phyloP scores from a whole-genome alignment of 2,888 invertebrate genomes.

The Tuta absoluta region DNA sequence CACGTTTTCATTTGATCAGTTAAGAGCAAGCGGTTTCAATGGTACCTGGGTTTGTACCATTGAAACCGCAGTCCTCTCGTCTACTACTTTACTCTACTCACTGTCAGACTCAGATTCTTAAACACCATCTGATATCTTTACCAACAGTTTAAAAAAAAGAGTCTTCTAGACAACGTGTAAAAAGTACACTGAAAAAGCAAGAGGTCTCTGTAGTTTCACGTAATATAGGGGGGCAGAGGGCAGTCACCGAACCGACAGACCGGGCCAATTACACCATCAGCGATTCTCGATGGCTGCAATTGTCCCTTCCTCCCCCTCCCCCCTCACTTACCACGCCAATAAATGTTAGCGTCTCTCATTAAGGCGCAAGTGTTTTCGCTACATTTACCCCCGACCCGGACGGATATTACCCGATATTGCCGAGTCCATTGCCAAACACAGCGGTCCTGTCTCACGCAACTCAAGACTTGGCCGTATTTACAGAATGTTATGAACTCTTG shows the following conservation, averaged over 20 bases:
- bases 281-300: constrained; percentile 45
- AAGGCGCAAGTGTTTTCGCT: constrained; percentile 16
- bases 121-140: no score
- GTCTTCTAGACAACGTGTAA: background rate
- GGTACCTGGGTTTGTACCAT: no score
- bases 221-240: background rate
- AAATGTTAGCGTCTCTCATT: constrained; percentile 14
- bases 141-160: no score
- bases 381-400: constrained; percentile 16
- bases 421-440: constrained; percentile 8
- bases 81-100: no score
- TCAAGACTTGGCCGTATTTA: constrained; percentile 4
- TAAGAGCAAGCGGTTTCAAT: no score
- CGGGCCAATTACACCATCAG: constrained; percentile 47
- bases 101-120: no score
- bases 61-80: no score
- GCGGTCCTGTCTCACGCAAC: background rate
- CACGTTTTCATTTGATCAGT: background rate
- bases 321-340: constrained; percentile 15
- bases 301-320: constrained; percentile 34
- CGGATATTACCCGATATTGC: constrained; percentile 14
- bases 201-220: background rate
- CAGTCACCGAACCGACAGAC: background rate
- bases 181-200: background rate
- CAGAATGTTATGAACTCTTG: background rate